Conservation (phyloP, 2,113 vertebrate genomes). For the Balaeniceps rex region DNA sequence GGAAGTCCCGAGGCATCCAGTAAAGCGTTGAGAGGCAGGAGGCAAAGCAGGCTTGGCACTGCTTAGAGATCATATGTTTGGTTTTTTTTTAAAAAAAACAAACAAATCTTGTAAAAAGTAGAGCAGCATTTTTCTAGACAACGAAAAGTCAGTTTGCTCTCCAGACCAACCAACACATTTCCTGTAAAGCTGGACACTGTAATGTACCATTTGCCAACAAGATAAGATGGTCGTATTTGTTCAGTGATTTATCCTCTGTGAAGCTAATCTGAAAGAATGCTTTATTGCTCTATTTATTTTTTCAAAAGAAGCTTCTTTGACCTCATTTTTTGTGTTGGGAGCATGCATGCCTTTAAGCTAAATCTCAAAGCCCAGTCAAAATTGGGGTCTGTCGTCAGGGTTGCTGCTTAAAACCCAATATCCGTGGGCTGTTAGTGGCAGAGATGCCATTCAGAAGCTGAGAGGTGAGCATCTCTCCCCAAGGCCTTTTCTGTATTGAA, state of each 20-base stretch:
- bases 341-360: constrained; percentile 3
- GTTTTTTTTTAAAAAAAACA: neutral
- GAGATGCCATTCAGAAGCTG: neutral
- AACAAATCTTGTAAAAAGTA: constrained; percentile 6
- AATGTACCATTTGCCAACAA: neutral
- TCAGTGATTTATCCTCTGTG: constrained; percentile 42
- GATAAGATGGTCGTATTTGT: constrained; percentile 41
- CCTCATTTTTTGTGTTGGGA: neutral
- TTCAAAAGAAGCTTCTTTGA: constrained; percentile 35
- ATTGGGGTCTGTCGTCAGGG: neutral
- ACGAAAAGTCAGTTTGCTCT: neutral
- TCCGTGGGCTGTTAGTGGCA: neutral
- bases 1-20: neutral
- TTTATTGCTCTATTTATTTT: constrained; percentile 66
- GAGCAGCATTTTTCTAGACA: constrained; percentile 24
- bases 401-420: neutral
- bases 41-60: neutral
- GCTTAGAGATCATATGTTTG: neutral
- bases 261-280: constrained; percentile 32
- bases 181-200: neutral
- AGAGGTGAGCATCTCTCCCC: neutral
- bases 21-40: neutral
- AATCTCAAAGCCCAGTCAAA: neutral
- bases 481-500: neutral
- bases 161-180: neutral